phyloP scores from a whole-genome alignment of 1,140 invertebrate genomes.

The Orius insidiosus region DNA sequence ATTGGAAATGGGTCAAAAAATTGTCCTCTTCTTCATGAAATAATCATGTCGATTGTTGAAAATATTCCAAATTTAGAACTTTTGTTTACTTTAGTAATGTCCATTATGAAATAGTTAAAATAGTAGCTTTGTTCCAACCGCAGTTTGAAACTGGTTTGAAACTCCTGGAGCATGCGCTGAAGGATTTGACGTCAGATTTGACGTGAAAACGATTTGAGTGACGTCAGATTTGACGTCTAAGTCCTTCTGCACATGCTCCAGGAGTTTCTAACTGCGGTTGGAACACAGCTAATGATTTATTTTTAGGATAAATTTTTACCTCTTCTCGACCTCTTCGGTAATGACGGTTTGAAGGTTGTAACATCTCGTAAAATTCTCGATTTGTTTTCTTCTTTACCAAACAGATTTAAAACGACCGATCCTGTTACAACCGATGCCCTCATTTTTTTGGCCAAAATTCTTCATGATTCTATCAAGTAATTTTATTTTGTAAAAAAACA shows the following conservation, averaged over 20 bases:
- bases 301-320: slow-evolving; percentile 72
- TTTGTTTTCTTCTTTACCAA: slow-evolving; percentile 39
- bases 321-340: slow-evolving; percentile 75
- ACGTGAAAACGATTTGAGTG: too few relatives aligned
- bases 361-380: slow-evolving; percentile 69
- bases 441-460: slow-evolving; percentile 67
- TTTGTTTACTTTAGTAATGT: slow-evolving; percentile 55
- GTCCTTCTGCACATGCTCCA: too few relatives aligned
- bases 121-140: too few relatives aligned
- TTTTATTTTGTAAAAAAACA: not conserved
- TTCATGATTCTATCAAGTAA: slow-evolving; percentile 87
- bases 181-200: too few relatives aligned
- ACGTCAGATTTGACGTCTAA: too few relatives aligned
- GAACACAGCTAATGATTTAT: too few relatives aligned
- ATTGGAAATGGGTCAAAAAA: slow-evolving; percentile 33
- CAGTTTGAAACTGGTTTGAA: too few relatives aligned
- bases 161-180: too few relatives aligned
- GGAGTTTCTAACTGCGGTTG: too few relatives aligned
- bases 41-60: slow-evolving; percentile 12
- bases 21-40: slow-evolving; percentile 10
- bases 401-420: slow-evolving; percentile 48
- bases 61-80: slow-evolving; percentile 53
- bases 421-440: slow-evolving; percentile 71
- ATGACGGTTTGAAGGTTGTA: slow-evolving; percentile 60
- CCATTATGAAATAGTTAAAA: too few relatives aligned